These are phyloP conservation scores for Coreoperca whiteheadi DNA, from an alignment of 2,113 vertebrate genomes.

Conservation along the genomic window DNA sequence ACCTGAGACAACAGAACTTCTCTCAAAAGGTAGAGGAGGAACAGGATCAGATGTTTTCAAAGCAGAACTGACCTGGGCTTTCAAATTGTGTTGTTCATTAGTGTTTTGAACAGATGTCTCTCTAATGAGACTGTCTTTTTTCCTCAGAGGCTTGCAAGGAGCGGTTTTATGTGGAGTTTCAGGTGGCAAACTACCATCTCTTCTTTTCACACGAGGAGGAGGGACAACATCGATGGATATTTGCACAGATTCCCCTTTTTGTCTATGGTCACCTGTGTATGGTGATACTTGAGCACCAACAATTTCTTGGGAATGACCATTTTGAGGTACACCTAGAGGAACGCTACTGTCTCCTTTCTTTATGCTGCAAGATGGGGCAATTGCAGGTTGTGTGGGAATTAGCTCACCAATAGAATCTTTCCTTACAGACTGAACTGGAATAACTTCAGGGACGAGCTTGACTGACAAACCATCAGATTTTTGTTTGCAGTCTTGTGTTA, in stretches of 20 bases:
- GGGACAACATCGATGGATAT: slow-evolving; percentile 14
- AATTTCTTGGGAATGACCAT: slow-evolving; percentile 25
- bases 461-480: neutral
- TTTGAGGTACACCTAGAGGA: slow-evolving; percentile 7
- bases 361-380: neutral
- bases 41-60: neutral
- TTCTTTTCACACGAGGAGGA: slow-evolving; percentile 50
- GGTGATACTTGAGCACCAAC: neutral
- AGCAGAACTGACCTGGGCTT: slow-evolving; percentile 7
- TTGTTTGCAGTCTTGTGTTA: slow-evolving; percentile 47
- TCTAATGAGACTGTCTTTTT: slow-evolving; percentile 20
- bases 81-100: slow-evolving; percentile 22
- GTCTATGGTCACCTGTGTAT: neutral
- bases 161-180: slow-evolving; percentile 10
- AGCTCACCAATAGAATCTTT: slow-evolving; percentile 19
- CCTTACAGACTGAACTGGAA: neutral
- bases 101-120: slow-evolving; percentile 1
- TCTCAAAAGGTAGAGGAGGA: neutral
- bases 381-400: neutral
- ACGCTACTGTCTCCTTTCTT: neutral
- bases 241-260: slow-evolving; percentile 22
- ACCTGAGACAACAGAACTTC: neutral
- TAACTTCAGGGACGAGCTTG: slow-evolving; percentile 7
- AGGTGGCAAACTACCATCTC: slow-evolving; percentile 51
- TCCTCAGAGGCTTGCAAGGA: slow-evolving; percentile 33